A percentile compares a stretch with the other conserved stretches of the same genome.
phyloP scores from a whole-genome alignment of 2,888 invertebrate species.

The Hirtodrosophila alboralis region DNA sequence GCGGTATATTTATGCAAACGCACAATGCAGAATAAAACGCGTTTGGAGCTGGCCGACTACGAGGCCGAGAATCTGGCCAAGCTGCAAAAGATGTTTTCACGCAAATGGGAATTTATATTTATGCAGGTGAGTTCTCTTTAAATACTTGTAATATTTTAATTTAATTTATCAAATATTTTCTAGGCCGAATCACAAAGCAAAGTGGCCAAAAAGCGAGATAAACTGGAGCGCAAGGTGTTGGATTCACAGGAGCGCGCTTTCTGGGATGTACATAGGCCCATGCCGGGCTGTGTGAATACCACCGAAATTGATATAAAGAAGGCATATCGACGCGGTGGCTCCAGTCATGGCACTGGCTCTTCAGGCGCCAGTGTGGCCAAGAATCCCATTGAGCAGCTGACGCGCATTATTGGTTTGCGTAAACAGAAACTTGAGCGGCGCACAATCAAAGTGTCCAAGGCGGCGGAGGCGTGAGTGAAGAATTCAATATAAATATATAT shows the following conservation, averaged over 20 bases:
- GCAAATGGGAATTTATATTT: constrained; percentile 99
- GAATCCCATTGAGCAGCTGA: constrained; percentile 84
- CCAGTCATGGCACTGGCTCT: constrained; percentile 84
- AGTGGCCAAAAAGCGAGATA: constrained; percentile 99
- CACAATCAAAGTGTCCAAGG: constrained; percentile 96
- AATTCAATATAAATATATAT: not conserved
- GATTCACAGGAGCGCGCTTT: constrained; percentile 99
- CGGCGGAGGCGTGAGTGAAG: constrained; percentile 93
- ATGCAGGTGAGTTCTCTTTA: constrained; percentile 94
- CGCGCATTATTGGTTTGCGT: constrained; percentile 90
- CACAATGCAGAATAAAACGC: constrained; percentile 99
- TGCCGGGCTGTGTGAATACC: constrained; percentile 99
- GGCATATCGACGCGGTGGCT: constrained; percentile 88
- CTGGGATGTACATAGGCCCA: constrained; percentile 99
- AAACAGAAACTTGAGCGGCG: constrained; percentile 92
- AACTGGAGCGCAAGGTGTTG: constrained; percentile 97
- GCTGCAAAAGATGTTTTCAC: constrained; percentile 98
- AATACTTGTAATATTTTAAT: no score
- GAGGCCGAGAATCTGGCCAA: constrained; percentile 99
- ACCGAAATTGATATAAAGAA: constrained; percentile 99
- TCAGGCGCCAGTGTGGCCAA: constrained; percentile 83
- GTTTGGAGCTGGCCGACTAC: constrained; percentile 98
- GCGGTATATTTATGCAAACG: constrained; percentile 99
- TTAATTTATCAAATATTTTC: no score
- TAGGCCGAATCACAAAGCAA: constrained; percentile 88